A percentile compares a stretch with the other conserved stretches of the same genome.
phyloP scores from a whole-genome alignment of 1,140 invertebrate species.

The Drosophila nebulosa region DNA sequence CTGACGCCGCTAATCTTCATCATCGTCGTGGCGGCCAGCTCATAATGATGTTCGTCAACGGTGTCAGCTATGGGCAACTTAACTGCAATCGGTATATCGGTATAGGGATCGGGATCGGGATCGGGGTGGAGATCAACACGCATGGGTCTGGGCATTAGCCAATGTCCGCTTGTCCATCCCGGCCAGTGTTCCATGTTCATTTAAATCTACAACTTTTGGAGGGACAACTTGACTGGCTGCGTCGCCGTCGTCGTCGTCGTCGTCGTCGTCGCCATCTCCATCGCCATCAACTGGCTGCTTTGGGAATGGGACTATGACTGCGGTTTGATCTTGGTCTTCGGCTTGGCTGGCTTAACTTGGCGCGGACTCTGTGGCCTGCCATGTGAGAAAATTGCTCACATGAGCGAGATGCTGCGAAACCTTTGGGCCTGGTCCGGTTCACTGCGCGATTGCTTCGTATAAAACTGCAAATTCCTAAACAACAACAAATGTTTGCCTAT shows the following conservation, averaged over 20 bases:
- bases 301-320: slow-evolving; percentile 23
- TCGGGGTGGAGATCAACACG: slow-evolving; percentile 63
- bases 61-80: slow-evolving; percentile 71
- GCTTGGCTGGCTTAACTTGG: background rate
- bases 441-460: slow-evolving; percentile 55
- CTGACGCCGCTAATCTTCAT: slow-evolving; percentile 71
- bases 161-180: slow-evolving; percentile 44
- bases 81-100: slow-evolving; percentile 60
- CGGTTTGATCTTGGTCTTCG: background rate
- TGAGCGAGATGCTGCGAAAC: slow-evolving; percentile 49
- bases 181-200: slow-evolving; percentile 66
- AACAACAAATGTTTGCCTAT: slow-evolving; percentile 51
- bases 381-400: slow-evolving; percentile 78
- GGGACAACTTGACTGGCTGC: slow-evolving; percentile 71
- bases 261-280: slow-evolving; percentile 1
- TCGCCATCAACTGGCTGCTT: slow-evolving; percentile 3
- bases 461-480: slow-evolving; percentile 51
- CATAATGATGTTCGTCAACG: slow-evolving; percentile 73
- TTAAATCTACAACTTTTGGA: slow-evolving; percentile 79
- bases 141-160: slow-evolving; percentile 69
- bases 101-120: slow-evolving; percentile 9
- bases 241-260: background rate
- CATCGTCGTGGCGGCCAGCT: slow-evolving; percentile 49
- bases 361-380: background rate
- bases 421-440: slow-evolving; percentile 57